These are phyloP conservation scores for Thomomys bottae DNA, from an alignment of 2,113 vertebrate species.

Conservation along the genomic window DNA sequence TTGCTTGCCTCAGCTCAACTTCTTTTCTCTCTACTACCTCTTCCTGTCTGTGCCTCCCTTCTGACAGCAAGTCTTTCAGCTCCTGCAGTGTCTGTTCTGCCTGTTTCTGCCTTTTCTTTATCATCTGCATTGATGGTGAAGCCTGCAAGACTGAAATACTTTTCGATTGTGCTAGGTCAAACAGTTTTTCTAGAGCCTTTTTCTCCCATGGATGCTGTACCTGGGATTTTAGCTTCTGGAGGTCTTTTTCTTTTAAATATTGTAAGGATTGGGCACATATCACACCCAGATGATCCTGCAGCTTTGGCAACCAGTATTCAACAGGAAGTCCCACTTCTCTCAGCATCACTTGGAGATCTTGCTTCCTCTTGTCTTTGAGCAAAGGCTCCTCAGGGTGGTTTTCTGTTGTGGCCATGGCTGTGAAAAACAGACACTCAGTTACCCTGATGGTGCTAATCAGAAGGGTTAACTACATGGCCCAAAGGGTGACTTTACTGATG, in stretches of 20 bases:
- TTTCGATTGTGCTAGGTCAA: neutral
- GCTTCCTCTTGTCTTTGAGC: neutral
- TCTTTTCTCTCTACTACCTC: constrained; percentile 18
- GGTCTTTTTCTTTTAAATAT: constrained; percentile 61
- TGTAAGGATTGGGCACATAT: constrained; percentile 61
- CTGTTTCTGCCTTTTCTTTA: neutral
- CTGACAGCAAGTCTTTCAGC: constrained; percentile 13
- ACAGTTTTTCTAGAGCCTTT: constrained; percentile 50
- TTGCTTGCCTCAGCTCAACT: constrained; percentile 59
- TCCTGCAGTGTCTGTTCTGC: constrained; percentile 8
- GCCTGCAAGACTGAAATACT: constrained; percentile 25
- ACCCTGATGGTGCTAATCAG: neutral
- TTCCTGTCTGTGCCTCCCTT: constrained; percentile 14
- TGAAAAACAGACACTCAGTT: constrained; percentile 27
- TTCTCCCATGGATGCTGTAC: constrained; percentile 55
- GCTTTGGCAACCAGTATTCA: constrained; percentile 70
- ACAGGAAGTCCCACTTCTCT: constrained; percentile 58
- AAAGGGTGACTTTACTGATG: neutral
- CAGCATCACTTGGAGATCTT: constrained; percentile 60
- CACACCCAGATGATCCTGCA: constrained; percentile 52
- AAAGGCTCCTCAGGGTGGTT: fast-evolving
- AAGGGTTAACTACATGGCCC: neutral
- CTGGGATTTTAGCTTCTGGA: constrained; percentile 55
- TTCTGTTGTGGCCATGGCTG: constrained; percentile 57
- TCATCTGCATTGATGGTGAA: neutral